Evolutionary conservation across 1,140 invertebrate genomes (phyloP).

Genomic region (Odontomachus brunneus): DNA sequence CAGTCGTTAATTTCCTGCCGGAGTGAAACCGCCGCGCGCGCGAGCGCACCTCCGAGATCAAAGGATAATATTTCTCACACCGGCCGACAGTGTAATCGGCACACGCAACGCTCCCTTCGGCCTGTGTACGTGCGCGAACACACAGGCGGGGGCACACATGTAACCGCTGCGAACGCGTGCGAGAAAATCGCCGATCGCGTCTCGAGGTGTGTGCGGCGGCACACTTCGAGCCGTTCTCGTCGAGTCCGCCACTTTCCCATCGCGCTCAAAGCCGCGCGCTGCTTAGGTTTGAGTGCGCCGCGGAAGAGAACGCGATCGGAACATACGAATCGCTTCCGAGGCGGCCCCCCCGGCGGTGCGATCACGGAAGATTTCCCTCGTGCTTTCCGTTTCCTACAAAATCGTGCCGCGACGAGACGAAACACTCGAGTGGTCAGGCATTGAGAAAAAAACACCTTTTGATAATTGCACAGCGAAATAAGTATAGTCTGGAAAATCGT

Average conservation of each 20-base stretch:
- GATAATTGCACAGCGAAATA: too few species aligned
- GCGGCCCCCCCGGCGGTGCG: background rate
- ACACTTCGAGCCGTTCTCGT: slow-evolving; percentile 36
- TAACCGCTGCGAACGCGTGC: background rate
- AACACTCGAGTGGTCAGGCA: background rate
- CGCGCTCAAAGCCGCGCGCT: background rate
- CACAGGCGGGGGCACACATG: too few species aligned
- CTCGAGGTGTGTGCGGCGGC: slow-evolving; percentile 49
- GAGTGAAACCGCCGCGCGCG: slow-evolving; percentile 65
- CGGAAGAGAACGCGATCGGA: slow-evolving; percentile 41
- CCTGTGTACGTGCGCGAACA: background rate
- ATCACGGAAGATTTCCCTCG: too few species aligned
- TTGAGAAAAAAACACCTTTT: too few species aligned
- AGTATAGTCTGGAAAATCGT: too few species aligned
- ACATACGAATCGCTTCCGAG: slow-evolving; percentile 41
- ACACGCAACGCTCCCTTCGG: slow-evolving; percentile 74
- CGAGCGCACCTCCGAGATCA: slow-evolving; percentile 79
- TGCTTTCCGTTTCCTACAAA: background rate
- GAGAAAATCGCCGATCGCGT: slow-evolving; percentile 58
- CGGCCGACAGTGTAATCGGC: slow-evolving; percentile 80
- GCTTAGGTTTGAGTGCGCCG: background rate
- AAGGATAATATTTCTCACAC: slow-evolving; percentile 84
- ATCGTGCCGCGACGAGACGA: background rate
- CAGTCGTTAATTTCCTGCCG: slow-evolving; percentile 82
- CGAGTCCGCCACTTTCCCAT: slow-evolving; percentile 55